Base-by-base conservation (phyloP, 2,888 invertebrate species). In the Cataglyphis livida region DNA sequence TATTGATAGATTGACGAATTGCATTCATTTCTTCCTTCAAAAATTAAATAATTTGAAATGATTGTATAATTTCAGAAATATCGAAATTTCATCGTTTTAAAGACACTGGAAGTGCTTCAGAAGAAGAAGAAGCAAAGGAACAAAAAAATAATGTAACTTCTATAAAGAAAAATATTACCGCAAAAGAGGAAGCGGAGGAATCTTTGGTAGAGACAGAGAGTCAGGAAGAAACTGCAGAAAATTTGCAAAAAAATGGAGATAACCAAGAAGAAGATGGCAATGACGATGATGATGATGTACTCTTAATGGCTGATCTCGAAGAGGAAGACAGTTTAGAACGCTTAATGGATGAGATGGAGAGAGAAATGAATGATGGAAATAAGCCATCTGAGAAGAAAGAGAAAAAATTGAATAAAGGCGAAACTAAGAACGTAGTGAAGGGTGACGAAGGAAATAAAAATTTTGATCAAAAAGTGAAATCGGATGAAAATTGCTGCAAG, bases 331-430 rank as follows among this genome's bases (percentile, higher is more conserved):
- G 95, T 89, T 92, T 96, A 65, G 95, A 95, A 82, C 95, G 95
- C 4, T 90, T 96, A 48, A 95, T 96, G 95, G 94, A 95, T 75
- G 95, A 96, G 87, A 94, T 96, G 90, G 95, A 95, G 83, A 93
- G 94, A 81, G 95, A 95, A 91, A 95, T 95, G 87, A 93, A 91
- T 15, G 78, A 76, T 68, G 76, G 38, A 70, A 91, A 90, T 32
- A 92, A 91, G 28, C 75, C 87, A 2, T 74, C 81, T 1, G 91
- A 91, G 25, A 90, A 86, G 5, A 90, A 81, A 41, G 91, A 91
- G 12, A 91, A 89, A 73, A 84, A 81, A 44, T 61, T 76, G 9
- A 84, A 28, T 7, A 89, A 61, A 21, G 83, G 84, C 35, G 86
- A 90, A 66, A 51, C 6, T 32, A 93, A 82, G 93, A 93, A 71